Percentiles rank a stretch among this genome's conserved stretches.
phyloP scores from a whole-genome alignment of 2,888 invertebrate species.

The Cheilosia vulpina region DNA sequence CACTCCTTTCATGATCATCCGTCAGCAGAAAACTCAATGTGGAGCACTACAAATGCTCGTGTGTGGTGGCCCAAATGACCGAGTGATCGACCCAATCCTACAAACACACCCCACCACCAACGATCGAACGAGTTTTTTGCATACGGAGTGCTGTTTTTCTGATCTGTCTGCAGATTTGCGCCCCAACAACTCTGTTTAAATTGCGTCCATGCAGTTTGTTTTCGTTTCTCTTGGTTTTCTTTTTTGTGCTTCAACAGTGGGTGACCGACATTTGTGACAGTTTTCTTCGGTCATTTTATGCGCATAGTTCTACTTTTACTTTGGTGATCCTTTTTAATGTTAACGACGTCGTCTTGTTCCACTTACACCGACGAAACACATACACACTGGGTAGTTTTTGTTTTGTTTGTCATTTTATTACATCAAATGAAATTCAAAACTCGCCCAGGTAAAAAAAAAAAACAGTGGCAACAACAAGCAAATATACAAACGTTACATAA shows the following conservation, averaged over 20 bases:
- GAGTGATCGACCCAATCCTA: slow-evolving; percentile 47
- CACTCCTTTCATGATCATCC: slow-evolving; percentile 22
- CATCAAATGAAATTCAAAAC: slow-evolving; percentile 66
- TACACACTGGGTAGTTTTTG: slow-evolving; percentile 1
- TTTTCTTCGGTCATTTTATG: slow-evolving; percentile 28
- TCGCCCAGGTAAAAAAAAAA: slow-evolving; percentile 14
- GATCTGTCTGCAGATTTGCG: slow-evolving; percentile 64
- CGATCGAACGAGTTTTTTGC: slow-evolving; percentile 59
- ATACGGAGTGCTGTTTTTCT: slow-evolving; percentile 36
- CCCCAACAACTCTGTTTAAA: slow-evolving; percentile 23
- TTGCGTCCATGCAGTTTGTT: background rate
- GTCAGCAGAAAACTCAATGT: slow-evolving; percentile 58
- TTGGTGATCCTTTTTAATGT: slow-evolving; percentile 38
- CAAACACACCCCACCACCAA: background rate
- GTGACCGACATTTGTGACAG: slow-evolving; percentile 68
- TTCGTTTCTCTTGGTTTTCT: slow-evolving; percentile 2
- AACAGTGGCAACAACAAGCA: slow-evolving; percentile 35
- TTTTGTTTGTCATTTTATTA: slow-evolving; percentile 47
- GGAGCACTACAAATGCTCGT: slow-evolving; percentile 32
- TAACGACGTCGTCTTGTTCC: slow-evolving; percentile 20
- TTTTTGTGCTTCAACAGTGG: slow-evolving; percentile 37
- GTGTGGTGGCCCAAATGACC: slow-evolving; percentile 49
- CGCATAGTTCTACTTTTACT: slow-evolving; percentile 50
- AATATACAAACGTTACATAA: slow-evolving; percentile 58
- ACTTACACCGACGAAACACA: slow-evolving; percentile 14